A percentile compares a stretch with the other conserved stretches of the same genome.
Conservation (phyloP, 92 coral and sea anemone genomes). For the Zoanthus gigantus region DNA sequence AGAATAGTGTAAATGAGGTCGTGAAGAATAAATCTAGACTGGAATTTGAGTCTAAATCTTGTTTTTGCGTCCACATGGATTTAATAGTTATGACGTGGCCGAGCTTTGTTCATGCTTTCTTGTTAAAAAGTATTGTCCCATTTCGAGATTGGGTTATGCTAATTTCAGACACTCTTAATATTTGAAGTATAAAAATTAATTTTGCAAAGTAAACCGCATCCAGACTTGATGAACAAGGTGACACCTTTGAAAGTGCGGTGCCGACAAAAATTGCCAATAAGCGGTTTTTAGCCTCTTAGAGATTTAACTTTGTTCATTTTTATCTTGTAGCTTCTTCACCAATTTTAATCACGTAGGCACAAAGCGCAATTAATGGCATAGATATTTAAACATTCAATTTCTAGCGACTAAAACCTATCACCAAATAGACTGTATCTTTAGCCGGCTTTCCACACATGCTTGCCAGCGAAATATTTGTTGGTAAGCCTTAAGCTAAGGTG, state of each 20-base stretch:
- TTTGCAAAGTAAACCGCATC: constrained; percentile 46
- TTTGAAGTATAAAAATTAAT: constrained; percentile 49
- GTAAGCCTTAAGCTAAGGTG: not conserved
- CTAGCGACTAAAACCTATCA: not conserved
- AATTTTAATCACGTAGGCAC: not conserved
- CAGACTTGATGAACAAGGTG: constrained; percentile 41
- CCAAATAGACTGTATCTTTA: constrained; percentile 18
- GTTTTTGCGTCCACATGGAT: not conserved
- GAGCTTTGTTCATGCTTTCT: not conserved
- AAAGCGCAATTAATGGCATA: not conserved
- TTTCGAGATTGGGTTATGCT: constrained; percentile 45
- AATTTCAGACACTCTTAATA: constrained; percentile 43
- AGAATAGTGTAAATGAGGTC: constrained; percentile 39
- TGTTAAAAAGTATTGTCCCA: constrained; percentile 8
- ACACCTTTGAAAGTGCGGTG: constrained; percentile 42
- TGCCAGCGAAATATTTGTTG: constrained; percentile 15
- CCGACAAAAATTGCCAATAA: constrained; percentile 50
- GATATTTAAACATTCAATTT: not conserved
- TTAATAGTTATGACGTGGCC: constrained; percentile 22
- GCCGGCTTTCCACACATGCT: constrained; percentile 39
- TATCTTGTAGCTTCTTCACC: not conserved
- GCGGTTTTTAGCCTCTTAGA: not conserved
- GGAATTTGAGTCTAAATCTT: not conserved
- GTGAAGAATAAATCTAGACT: constrained; percentile 38
- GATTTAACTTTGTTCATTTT: constrained; percentile 15